Percentiles rank a stretch among this genome's conserved stretches.
Conservation (phyloP, 1,140 invertebrate species). For the Ylistrum balloti region DNA sequence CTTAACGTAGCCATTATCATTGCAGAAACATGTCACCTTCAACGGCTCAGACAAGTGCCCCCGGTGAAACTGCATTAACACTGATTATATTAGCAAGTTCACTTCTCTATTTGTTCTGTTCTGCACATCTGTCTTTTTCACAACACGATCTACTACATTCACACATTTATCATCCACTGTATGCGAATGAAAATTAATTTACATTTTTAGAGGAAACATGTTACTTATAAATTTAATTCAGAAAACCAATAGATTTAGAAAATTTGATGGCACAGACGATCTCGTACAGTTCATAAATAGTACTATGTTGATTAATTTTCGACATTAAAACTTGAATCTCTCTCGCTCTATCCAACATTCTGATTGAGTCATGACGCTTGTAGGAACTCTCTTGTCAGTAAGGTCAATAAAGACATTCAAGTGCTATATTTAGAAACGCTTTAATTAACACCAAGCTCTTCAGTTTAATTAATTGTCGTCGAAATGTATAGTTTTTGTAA, state of each 20-base stretch:
- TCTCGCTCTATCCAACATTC: neutral
- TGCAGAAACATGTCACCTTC: neutral
- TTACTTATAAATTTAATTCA: neutral
- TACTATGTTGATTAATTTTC: neutral
- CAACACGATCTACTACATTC: neutral
- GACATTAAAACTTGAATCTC: neutral
- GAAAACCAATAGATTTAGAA: neutral
- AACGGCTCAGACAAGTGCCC: neutral
- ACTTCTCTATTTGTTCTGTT: too few relatives aligned
- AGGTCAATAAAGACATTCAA: neutral
- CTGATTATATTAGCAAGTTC: neutral
- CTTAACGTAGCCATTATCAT: too few relatives aligned
- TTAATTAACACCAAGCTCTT: conserved; percentile 4
- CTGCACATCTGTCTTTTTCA: neutral
- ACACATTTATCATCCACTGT: neutral
- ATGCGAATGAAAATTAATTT: neutral
- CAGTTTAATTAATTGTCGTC: neutral
- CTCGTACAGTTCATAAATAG: neutral
- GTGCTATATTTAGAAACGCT: neutral
- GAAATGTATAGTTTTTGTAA: neutral
- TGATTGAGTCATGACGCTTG: neutral
- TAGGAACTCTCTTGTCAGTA: neutral
- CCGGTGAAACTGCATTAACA: neutral
- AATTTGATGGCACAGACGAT: too few relatives aligned
- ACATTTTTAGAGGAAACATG: neutral